A percentile compares a stretch with the other conserved stretches of the same genome.
Evolutionary conservation across 2,888 invertebrate genomes (phyloP).

Genomic region (Neocrepidodera transversa): DNA sequence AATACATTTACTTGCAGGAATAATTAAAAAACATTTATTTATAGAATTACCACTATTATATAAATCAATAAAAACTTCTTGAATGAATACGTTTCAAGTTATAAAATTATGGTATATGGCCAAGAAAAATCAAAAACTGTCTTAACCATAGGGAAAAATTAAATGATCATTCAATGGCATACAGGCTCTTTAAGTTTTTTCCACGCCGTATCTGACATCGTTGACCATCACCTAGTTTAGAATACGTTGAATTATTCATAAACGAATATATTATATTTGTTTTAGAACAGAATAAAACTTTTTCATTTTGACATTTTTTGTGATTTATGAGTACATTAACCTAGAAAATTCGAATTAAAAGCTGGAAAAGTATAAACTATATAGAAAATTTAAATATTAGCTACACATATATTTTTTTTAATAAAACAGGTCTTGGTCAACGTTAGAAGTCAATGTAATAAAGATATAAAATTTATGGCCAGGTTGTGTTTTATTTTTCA

Average conservation of each 20-base stretch:
- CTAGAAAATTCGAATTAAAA: constrained; percentile 10
- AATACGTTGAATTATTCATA: constrained; percentile 25
- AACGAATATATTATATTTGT: constrained; percentile 18
- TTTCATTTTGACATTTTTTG: neutral
- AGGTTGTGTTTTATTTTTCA: too few species aligned
- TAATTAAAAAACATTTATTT: too few species aligned
- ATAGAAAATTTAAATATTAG: too few species aligned
- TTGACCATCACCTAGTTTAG: constrained; percentile 20
- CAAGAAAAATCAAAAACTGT: constrained; percentile 7
- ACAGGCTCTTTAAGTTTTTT: constrained; percentile 40
- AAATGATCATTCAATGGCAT: constrained; percentile 44
- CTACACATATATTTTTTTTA: too few species aligned
- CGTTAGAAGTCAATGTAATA: too few species aligned
- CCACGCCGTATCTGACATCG: constrained; percentile 24
- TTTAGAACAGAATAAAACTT: constrained; percentile 1
- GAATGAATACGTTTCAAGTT: too few species aligned
- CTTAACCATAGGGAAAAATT: constrained; percentile 22
- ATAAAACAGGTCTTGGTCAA: neutral
- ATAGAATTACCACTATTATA: too few species aligned
- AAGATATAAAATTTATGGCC: too few species aligned
- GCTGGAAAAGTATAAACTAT: too few species aligned
- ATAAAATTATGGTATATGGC: constrained; percentile 26
- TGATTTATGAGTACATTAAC: constrained; percentile 11
- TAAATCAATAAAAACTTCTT: too few species aligned
- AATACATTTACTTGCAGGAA: too few species aligned